These are phyloP conservation scores for Odontothrips loti DNA, from an alignment of 2,888 invertebrate genomes.

Conservation along the genomic window DNA sequence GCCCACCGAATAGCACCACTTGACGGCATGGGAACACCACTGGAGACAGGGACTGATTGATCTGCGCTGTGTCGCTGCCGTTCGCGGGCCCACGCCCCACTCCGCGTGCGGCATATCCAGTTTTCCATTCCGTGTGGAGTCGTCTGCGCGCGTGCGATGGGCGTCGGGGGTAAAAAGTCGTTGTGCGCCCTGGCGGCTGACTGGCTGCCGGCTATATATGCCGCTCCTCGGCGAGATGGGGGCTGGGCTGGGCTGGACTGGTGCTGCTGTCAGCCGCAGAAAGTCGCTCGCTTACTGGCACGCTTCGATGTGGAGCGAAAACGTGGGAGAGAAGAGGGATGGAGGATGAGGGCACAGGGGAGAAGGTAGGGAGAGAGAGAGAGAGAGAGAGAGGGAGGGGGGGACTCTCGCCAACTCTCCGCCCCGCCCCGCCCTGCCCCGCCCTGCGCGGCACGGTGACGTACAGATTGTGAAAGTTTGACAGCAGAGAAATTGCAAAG, in stretches of 20 bases:
- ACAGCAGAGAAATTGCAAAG: slow-evolving; percentile 26
- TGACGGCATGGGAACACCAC: too few species aligned
- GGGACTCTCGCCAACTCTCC: neutral
- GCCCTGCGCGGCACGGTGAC: neutral
- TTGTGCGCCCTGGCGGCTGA: too few species aligned
- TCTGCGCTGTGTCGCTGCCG: too few species aligned
- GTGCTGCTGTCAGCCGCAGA: slow-evolving; percentile 9
- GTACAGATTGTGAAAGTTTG: slow-evolving; percentile 23
- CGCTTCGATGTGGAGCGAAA: slow-evolving; percentile 8
- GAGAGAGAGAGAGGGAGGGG: neutral
- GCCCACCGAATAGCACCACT: too few species aligned
- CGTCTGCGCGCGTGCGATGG: too few species aligned
- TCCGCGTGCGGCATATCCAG: too few species aligned
- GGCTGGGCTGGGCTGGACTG: neutral
- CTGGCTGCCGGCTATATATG: too few species aligned
- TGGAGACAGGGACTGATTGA: too few species aligned
- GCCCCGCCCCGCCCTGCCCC: neutral
- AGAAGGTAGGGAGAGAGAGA: neutral
- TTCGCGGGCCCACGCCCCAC: too few species aligned
- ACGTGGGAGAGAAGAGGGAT: neutral
- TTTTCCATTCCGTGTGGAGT: too few species aligned
- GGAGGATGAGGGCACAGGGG: neutral
- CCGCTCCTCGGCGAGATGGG: neutral
- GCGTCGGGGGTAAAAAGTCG: too few species aligned
- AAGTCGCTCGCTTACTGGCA: neutral